Base-by-base conservation (phyloP, 2,888 invertebrate genomes). In the Chorisops tibialis region DNA sequence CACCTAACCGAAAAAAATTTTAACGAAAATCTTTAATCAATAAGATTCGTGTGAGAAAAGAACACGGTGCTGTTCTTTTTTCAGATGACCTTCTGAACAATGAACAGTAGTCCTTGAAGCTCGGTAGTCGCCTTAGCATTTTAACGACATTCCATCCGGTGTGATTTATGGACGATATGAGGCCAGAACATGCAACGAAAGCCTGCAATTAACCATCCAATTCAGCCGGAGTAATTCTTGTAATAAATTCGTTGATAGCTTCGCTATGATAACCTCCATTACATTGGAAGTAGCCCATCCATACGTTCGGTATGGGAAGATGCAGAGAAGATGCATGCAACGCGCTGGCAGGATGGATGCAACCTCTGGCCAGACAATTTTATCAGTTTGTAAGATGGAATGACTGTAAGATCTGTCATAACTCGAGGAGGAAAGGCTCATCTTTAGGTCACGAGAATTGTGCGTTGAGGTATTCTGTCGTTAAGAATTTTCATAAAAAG, bases 71-170 rank as follows among this genome's bases (percentile, higher is more conserved):
- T 22, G 39, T 39, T 54, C 39, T 39, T 9, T 41, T 24, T 21
- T 21, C 56, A 24, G 18, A 43, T 35, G 45, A 56, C 45, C 45
- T 45, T 56, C 16, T 2, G 56, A 24, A 56, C 24, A 56, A 56
- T 45, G 21, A 43, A 56, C 56, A 35, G 56, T 56, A 56, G 56
- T 56, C 56, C 56, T 56, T 56, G 56, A 39, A 18, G 18, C 45
- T 56, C 56, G 21, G 56, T 56, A 45, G 45, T 56, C 56, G 43
- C 56, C 56, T 56, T 56, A 56, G 43, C 56, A 56, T 56, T 56
- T 56, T 56, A 45, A 19, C 56, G 22, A 45, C 45, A 56, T 45
- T 56, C 45, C 35, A 45, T 16, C 14, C 18, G 30, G 56, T 35
- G 30, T 43, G 54, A 45, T 56, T 56, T 56, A 16, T 30, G 11